Conservation (phyloP, 1,140 invertebrate species). For the Andrena cerasifolii region DNA sequence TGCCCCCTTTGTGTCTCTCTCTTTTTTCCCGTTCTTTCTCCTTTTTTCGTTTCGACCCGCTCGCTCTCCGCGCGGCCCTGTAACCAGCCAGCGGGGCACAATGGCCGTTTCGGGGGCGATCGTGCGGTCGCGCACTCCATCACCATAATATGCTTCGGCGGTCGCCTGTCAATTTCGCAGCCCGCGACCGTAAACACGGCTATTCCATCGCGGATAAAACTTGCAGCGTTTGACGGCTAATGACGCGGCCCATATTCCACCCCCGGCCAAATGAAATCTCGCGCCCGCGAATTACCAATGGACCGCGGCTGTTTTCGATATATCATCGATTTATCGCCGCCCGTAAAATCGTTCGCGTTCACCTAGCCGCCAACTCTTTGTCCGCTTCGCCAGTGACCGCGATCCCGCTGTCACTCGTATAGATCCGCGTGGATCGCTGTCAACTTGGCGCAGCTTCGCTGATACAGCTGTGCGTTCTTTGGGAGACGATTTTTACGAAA, state of each 20-base stretch:
- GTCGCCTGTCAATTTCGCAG: slow-evolving; percentile 67
- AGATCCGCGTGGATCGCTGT: too few species aligned
- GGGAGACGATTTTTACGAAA: too few species aligned
- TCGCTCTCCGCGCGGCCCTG: background rate
- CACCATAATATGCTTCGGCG: slow-evolving; percentile 59
- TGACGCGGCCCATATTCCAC: slow-evolving; percentile 44
- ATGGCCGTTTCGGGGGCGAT: slow-evolving; percentile 46
- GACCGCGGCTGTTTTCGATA: slow-evolving; percentile 31
- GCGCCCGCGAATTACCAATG: slow-evolving; percentile 21
- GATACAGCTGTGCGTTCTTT: too few species aligned
- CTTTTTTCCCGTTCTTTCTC: slow-evolving; percentile 16
- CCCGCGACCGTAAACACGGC: slow-evolving; percentile 57
- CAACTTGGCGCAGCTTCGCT: too few species aligned
- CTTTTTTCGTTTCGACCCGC: background rate
- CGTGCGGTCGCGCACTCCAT: slow-evolving; percentile 57
- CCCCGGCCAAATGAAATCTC: slow-evolving; percentile 22
- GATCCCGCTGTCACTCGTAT: background rate
- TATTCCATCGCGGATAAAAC: slow-evolving; percentile 61
- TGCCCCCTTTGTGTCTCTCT: slow-evolving; percentile 14
- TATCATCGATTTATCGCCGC: slow-evolving; percentile 33
- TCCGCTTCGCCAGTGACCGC: background rate
- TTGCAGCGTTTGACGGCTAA: slow-evolving; percentile 57
- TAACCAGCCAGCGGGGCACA: slow-evolving; percentile 20
- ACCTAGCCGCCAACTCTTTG: too few species aligned
- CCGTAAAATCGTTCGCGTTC: slow-evolving; percentile 3